phyloP scores from a whole-genome alignment of 2,113 vertebrate species.

The Pagrus major region DNA sequence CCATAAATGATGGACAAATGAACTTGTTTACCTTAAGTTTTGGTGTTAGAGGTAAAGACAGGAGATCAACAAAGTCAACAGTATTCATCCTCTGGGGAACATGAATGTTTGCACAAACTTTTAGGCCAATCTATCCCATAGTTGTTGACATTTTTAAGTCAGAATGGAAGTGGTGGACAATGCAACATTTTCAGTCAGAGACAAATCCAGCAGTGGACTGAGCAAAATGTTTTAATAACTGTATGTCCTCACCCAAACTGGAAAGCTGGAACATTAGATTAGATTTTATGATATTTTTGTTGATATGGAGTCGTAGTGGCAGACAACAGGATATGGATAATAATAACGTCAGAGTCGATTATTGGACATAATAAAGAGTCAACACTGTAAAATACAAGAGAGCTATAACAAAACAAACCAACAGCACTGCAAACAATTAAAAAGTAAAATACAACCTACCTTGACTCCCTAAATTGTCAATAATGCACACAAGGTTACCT shows the following conservation, averaged over 20 bases:
- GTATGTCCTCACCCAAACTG: neutral
- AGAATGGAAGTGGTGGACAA: neutral
- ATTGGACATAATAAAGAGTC: neutral
- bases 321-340: slow-evolving; percentile 11
- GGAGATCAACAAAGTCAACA: too few species aligned
- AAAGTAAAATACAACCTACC: neutral
- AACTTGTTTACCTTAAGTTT: neutral
- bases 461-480: too few species aligned
- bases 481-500: slow-evolving; percentile 17
- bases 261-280: slow-evolving; percentile 13
- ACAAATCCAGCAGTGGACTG: neutral
- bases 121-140: neutral
- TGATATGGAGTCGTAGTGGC: neutral
- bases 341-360: slow-evolving; percentile 1
- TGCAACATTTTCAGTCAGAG: neutral
- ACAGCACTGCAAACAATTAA: neutral
- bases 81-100: neutral
- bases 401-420: neutral
- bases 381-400: neutral
- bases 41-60: neutral
- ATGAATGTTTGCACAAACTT: neutral
- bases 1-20: neutral
- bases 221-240: neutral
- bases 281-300: neutral
- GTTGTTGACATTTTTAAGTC: neutral